phyloP scores from a whole-genome alignment of 2,888 invertebrate genomes.

The Trileptium ribeirensis region DNA sequence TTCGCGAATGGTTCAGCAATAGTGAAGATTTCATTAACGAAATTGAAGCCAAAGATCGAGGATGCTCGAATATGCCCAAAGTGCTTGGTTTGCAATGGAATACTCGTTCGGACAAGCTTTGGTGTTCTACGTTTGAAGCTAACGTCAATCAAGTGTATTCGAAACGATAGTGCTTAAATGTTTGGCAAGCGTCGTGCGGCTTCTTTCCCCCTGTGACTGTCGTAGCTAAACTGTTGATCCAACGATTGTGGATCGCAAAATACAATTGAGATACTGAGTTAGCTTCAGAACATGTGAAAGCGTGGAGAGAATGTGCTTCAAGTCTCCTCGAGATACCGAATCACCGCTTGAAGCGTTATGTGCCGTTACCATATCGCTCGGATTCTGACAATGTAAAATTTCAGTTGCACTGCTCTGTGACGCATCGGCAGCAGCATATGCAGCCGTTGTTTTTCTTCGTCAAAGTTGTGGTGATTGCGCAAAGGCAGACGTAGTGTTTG shows the following conservation, averaged over 20 bases:
- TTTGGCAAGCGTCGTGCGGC: neutral
- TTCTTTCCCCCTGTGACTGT: neutral
- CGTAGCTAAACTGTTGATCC: neutral
- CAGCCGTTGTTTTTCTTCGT: slow-evolving; percentile 34
- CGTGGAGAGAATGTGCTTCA: neutral
- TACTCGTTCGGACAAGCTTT: neutral
- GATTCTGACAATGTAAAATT: neutral
- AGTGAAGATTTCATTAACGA: neutral
- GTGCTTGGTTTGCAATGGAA: neutral
- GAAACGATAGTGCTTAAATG: neutral
- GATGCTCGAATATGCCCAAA: neutral
- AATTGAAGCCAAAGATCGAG: neutral
- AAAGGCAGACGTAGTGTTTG: slow-evolving; percentile 22
- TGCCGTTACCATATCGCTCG: neutral
- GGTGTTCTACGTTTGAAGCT: neutral
- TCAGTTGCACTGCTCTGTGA: slow-evolving; percentile 34
- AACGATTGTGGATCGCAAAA: neutral
- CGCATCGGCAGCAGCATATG: slow-evolving; percentile 37
- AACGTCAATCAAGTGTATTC: neutral
- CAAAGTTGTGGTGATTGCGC: neutral
- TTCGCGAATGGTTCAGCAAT: neutral
- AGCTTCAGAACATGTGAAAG: neutral
- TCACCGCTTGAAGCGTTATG: neutral
- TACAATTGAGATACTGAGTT: neutral
- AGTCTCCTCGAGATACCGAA: neutral